Evolutionary conservation across 2,888 invertebrate genomes (phyloP).

Genomic region (Meloe dianella): DNA sequence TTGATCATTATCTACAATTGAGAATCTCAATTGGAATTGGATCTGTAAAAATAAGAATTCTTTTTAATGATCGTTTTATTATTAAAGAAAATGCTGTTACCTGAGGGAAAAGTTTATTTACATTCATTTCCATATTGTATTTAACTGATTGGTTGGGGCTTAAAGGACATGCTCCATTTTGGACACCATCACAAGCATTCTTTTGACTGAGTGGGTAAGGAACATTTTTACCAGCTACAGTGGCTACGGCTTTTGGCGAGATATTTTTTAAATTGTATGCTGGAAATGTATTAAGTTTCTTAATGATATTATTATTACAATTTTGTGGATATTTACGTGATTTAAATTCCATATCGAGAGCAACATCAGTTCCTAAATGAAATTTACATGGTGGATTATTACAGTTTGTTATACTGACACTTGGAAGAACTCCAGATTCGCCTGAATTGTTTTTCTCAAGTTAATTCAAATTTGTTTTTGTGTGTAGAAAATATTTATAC

Average conservation of each 20-base stretch:
- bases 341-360: slow-evolving; percentile 2
- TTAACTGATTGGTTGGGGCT: neutral
- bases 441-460: neutral
- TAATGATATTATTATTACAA: neutral
- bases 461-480: neutral
- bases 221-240: neutral
- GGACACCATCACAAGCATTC: slow-evolving; percentile 6
- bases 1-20: neutral
- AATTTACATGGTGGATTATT: neutral
- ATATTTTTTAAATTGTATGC: neutral
- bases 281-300: neutral
- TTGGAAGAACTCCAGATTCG: neutral
- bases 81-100: no score
- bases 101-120: neutral
- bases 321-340: neutral
- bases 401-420: neutral
- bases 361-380: neutral
- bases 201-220: neutral
- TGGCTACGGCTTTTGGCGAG: neutral
- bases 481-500: neutral
- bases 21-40: neutral
- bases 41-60: neutral
- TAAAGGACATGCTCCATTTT: slow-evolving; percentile 1
- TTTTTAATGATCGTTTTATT: no score
- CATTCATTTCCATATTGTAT: neutral